Base-by-base conservation (phyloP, 2,797 vertebrate genomes). In the Coranthus polyacanthus region DNA sequence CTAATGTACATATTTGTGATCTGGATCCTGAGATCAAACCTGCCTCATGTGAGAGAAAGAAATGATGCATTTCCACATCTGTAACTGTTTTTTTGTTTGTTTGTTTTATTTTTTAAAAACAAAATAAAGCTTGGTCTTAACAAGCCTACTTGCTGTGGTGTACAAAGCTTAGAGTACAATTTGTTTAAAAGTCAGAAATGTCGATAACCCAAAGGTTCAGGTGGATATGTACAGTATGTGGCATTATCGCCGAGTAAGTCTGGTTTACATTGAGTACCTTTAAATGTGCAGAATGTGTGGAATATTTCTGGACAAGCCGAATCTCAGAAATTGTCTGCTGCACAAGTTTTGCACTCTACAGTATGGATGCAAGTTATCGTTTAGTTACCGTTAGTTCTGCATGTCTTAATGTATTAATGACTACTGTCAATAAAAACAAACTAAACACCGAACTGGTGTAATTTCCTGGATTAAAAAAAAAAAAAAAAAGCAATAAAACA, bases 1-100 rank as follows among this genome's bases (percentile, higher is more conserved):
- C 80, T 88, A 86, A 84, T 92, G 89, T 90, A 92, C 82, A 92
- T 91, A 91, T 85, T 71, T 82, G 73, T 87, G 84, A 79, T 84
- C 67, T 69, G 51, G 68, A 79, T 58, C 62, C 81, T 67, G 80
- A 75, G 76, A 74, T 79, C 50, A 68, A 42, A 56, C 60, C 55
- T 61, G 49, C 50, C 50, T 66, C 22, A 13, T 59, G 41, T 69
- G 51, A 70, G 64, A 81, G 63, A 72, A 72, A 81, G 7, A 74
- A 66, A 72, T 11, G 4, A 78, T 50, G 24, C 56, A 79, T 82
- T 78, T 84, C 79, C 81, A 64, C 57, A 78, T 66, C 32, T 85
- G 82, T 77, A 74, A 64, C 38, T 24, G 24, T 55, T 57, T 69
- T 66, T 62, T 63, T 75, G 46, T 65, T 68, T 55, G 67, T 72